A percentile compares a stretch with the other conserved stretches of the same genome.
phyloP scores from a whole-genome alignment of 1,140 invertebrate species.

The Drosophila eugracilis region DNA sequence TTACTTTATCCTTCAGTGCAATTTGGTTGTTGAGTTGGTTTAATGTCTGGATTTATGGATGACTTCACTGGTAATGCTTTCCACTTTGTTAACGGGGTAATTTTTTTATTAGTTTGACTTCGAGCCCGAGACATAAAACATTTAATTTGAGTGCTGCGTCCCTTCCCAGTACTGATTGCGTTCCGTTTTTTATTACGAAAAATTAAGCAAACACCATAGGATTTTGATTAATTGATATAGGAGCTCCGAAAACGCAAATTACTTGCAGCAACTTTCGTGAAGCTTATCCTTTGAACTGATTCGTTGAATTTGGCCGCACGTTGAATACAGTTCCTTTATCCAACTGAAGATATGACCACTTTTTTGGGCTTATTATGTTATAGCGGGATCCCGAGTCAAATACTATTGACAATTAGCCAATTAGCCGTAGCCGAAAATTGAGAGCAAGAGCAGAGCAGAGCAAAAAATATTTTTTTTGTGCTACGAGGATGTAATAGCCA shows the following conservation, averaged over 20 bases:
- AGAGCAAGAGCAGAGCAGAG: no score
- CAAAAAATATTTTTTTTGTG: no score
- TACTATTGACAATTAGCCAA: not conserved
- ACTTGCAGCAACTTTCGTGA: conserved; percentile 1
- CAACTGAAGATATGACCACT: not conserved
- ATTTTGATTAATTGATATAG: not conserved
- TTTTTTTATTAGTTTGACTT: not conserved
- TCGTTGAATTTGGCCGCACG: not conserved
- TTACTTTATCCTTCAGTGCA: conserved; percentile 23
- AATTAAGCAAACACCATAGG: not conserved
- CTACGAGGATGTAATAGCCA: no score
- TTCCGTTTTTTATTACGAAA: not conserved
- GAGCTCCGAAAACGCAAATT: not conserved
- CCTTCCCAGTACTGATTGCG: not conserved
- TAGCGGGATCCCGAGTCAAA: not conserved
- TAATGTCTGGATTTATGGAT: not conserved
- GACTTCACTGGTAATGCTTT: conserved; percentile 8
- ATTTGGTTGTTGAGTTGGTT: conserved; percentile 19
- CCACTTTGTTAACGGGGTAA: not conserved
- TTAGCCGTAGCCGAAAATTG: no score
- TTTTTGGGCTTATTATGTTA: conserved; percentile 3
- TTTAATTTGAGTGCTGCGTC: not conserved
- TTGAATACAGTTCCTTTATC: not conserved
- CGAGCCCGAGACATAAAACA: no score
- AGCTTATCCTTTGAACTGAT: not conserved